Conservation (phyloP, 2,797 vertebrate species). For the Lepidocolaptes lacrymiger region DNA sequence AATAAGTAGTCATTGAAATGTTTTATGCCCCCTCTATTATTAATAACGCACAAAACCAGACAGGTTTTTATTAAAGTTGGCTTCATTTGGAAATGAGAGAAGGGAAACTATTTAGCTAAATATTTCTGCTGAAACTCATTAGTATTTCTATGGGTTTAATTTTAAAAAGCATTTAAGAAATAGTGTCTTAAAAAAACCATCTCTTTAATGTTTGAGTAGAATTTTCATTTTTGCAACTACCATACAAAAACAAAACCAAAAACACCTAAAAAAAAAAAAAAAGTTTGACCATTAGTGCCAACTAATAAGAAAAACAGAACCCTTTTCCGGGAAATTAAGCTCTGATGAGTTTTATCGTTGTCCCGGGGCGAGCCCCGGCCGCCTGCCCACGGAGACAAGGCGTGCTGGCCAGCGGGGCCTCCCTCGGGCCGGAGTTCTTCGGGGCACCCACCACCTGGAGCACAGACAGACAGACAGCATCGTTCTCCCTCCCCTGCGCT, state of each 20-base stretch:
- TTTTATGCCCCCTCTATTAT: background rate
- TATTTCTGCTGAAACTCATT: background rate
- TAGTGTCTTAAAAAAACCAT: accelerated
- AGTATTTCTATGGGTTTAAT: background rate
- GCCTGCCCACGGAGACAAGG: constrained; percentile 21
- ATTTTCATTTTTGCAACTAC: constrained; percentile 20
- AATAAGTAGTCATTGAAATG: background rate
- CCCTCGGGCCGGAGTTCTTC: background rate
- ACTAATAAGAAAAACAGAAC: constrained; percentile 17
- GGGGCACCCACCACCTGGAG: background rate
- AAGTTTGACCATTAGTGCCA: background rate
- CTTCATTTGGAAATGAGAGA: constrained; percentile 3
- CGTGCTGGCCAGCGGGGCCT: background rate
- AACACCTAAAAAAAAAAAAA: background rate
- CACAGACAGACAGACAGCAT: background rate
- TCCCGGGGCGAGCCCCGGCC: background rate
- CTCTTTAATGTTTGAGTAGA: background rate
- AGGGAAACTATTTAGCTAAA: background rate
- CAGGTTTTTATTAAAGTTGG: background rate
- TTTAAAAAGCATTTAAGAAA: background rate
- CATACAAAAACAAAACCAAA: background rate
- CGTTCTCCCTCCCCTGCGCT: background rate
- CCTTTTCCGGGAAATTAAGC: constrained; percentile 35
- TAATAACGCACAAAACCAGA: background rate
- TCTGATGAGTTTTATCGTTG: constrained; percentile 8